Base-by-base conservation (phyloP, 2,113 vertebrate genomes). In the Ranitomeya imitator region DNA sequence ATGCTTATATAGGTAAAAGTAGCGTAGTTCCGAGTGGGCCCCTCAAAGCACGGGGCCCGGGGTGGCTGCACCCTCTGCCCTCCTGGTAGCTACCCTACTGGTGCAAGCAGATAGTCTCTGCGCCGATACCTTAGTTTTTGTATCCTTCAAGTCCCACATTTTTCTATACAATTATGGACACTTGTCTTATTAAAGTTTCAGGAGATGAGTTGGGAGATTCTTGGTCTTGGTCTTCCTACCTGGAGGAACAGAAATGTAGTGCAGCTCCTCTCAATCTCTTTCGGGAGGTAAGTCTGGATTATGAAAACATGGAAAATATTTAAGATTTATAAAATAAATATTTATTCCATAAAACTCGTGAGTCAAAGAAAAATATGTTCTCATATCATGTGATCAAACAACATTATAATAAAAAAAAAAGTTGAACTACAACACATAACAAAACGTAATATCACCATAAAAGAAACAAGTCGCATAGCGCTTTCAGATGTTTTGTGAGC, bases 201-300 rank as follows among this genome's bases (percentile, higher is more conserved):
- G 93, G 93, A 31, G 97, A 97, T 90, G 94, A 92, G 91, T 96
- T 97, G 95, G 96, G 96, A 88, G 97, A 98, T 92, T 93, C 92
- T 92, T 99, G 97, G 98, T 96, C 96, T 0, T 99, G 98, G 98
- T 91, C 94, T 80, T 95, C 93, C 88, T 99, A 98, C 93, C 92
- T 99, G 77, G 96, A 98, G 89, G 97, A 98, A 88, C 95, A 95
- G 94, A 98, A 98, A 94, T 94, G 97, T 88, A 79, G 96, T 15
- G 95, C 97, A 87, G 98, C 97, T 88, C 97, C 97, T n/a, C 93
- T 93, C 93, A 95, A 95, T 92, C 96, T 99, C 92, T 99, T 99
- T 93, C 97, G 97, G 91, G 97, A 98, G 95, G 98, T 99, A 93
- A 91, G 94, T 96, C 89, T 88, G 90, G 86, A 18, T 13, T 51